phyloP scores from a whole-genome alignment of 2,113 vertebrate species.

The Brachypteracias leptosomus region DNA sequence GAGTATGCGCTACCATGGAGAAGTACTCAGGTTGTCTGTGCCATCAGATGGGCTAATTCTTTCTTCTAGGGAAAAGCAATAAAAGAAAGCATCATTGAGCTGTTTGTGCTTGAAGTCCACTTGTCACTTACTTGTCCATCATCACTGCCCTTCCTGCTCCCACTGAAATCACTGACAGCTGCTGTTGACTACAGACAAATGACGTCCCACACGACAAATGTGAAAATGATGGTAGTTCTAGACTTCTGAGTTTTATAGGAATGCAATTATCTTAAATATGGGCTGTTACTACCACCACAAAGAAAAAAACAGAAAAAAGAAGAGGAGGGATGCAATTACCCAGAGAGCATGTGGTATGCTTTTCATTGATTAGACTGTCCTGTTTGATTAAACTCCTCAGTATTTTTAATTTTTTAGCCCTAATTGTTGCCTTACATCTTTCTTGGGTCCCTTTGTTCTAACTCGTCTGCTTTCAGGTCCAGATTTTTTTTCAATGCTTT shows the following conservation, averaged over 20 bases:
- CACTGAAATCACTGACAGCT: not conserved
- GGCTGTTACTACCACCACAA: conserved; percentile 44
- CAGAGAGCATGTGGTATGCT: conserved; percentile 44
- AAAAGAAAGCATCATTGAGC: conserved; percentile 9
- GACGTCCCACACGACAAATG: not conserved
- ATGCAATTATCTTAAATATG: conserved; percentile 73
- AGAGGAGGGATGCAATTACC: conserved; percentile 65
- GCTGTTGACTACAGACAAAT: not conserved
- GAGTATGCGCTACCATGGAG: not conserved
- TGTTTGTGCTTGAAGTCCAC: not conserved
- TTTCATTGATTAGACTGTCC: conserved; percentile 76
- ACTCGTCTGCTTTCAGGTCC: conserved; percentile 60
- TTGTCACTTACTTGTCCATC: not conserved
- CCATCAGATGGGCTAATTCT: not conserved
- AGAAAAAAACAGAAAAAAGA: not conserved
- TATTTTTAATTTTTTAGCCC: conserved; percentile 60
- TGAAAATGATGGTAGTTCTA: conserved; percentile 31
- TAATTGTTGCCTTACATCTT: conserved; percentile 61
- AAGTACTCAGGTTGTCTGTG: not conserved
- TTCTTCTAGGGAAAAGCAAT: conserved; percentile 31
- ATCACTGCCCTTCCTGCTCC: not conserved
- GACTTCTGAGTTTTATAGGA: conserved; percentile 66
- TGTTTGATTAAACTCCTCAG: conserved; percentile 68
- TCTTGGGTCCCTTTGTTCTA: conserved; percentile 51
- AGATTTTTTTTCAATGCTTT: conserved; percentile 39